Evolutionary conservation across 2,888 invertebrate genomes (phyloP), one percentile per base, ranked within the genome.

Genomic region (Orchestes rusci): DNA sequence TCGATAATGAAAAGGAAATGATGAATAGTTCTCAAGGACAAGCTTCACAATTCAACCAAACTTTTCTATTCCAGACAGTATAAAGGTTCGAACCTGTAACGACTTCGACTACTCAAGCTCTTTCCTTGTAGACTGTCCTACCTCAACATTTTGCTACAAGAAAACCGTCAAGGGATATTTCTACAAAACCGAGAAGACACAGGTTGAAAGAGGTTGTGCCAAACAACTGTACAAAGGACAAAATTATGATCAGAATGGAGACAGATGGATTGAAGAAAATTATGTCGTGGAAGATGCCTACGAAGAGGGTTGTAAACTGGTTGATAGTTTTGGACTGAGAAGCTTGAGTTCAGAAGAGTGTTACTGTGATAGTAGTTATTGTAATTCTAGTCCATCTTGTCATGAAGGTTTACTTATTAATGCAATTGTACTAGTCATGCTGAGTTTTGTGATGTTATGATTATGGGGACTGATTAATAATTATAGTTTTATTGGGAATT

Each of bases 191-290:
- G 39, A 39, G 1, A 43, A 46, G n/a, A 30, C 45, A 13, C 41
- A 48, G 16, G 50, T 51, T 12, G 54, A 53, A 31, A 47, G 56
- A 20, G 54, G 53, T 2, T 56, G 56, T 34, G 56, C 56, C 23
- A 41, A 31, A n/a, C 56, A 56, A 32, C 4, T 39, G 7, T 52
- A 54, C 37, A 27, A 29, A 5, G 48, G 50, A 3, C 37, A 43
- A 17, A 48, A 29, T n/a, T 41, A 29, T 17, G 41, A 49, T 16
- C 35, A 43, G 12, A 28, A 32, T 12, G n/a, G n/a, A n/a, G 32
- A 31, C 0, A 43, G 45, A 19, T 53, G 52, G 48, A 28, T 8
- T 2, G 37, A 45, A 7, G 49, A 48, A 13, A 45, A 31, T 3
- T 33, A 36, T 13, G 28, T 54, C 10, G 39, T 56, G 4, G 19